A percentile compares a stretch with the other conserved stretches of the same genome.
phyloP scores from a whole-genome alignment of 2,888 invertebrate species.

The Sylvicola fuscatus region DNA sequence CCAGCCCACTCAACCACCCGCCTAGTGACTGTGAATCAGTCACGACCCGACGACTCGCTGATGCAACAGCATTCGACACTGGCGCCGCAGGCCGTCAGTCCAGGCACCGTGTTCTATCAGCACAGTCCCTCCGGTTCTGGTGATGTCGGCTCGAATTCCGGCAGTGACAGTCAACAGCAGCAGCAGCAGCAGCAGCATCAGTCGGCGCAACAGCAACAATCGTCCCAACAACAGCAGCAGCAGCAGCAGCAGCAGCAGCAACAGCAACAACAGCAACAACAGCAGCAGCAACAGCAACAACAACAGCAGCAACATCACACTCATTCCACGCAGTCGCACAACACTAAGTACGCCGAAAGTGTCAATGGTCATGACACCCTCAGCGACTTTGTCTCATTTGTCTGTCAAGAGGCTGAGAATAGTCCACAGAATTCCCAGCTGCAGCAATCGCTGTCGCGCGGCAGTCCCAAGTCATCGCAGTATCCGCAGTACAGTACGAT shows the following conservation, averaged over 20 bases:
- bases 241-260: constrained; percentile 7
- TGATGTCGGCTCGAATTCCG: constrained; percentile 8
- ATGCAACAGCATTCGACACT: constrained; percentile 29
- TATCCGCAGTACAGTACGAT: constrained; percentile 75
- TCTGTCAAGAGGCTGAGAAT: constrained; percentile 81
- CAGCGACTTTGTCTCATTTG: constrained; percentile 91
- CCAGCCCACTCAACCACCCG: constrained; percentile 15
- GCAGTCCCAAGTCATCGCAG: constrained; percentile 29
- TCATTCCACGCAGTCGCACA: constrained; percentile 16
- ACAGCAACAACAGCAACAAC: constrained; percentile 10
- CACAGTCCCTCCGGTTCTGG: constrained; percentile 16
- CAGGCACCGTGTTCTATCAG: constrained; percentile 31
- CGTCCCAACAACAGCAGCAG: constrained; percentile 9
- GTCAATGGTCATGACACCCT: constrained; percentile 72
- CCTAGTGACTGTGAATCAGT: constrained; percentile 15
- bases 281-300: constrained; percentile 29
- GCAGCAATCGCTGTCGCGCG: constrained; percentile 1
- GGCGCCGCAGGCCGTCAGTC: constrained; percentile 30
- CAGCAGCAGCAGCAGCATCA: constrained; percentile 12
- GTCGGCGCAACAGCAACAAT: constrained; percentile 9
- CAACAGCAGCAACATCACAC: constrained; percentile 29
- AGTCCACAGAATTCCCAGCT: constrained; percentile 43
- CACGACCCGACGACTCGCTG: constrained; percentile 17
- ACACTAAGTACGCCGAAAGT: constrained; percentile 7
- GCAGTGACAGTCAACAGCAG: constrained; percentile 7